phyloP scores from a whole-genome alignment of 2,888 invertebrate genomes.

The Spodoptera littoralis region DNA sequence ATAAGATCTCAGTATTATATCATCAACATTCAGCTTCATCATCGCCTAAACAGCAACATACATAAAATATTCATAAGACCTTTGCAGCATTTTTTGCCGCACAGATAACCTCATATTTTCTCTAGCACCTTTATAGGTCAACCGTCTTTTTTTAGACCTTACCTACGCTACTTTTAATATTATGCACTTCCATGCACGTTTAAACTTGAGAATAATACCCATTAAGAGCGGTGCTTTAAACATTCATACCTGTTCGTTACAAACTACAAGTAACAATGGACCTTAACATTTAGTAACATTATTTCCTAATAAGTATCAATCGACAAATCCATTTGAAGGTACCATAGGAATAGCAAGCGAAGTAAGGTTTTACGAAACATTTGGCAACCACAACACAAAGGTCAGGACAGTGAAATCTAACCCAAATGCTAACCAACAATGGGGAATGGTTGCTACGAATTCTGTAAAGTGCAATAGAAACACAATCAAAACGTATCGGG shows the following conservation, averaged over 20 bases:
- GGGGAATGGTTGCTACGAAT: conserved; percentile 46
- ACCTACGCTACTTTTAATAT: not conserved
- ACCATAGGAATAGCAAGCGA: conserved; percentile 65
- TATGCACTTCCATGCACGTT: conserved; percentile 23
- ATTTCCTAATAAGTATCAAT: conserved; percentile 65
- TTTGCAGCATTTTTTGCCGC: no score
- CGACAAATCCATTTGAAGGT: conserved; percentile 57
- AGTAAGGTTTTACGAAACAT: conserved; percentile 73
- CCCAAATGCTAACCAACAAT: conserved; percentile 55
- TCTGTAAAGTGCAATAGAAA: conserved; percentile 41
- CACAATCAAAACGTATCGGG: conserved; percentile 25
- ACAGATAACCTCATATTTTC: not conserved
- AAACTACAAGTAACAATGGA: conserved; percentile 26
- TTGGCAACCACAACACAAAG: conserved; percentile 71
- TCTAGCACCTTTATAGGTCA: not conserved
- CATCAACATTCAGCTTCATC: no score
- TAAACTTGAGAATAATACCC: conserved; percentile 24
- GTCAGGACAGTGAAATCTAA: conserved; percentile 72
- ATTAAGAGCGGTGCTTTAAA: conserved; percentile 28
- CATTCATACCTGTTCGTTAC: conserved; percentile 25
- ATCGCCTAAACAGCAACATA: no score
- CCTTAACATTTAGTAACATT: conserved; percentile 32
- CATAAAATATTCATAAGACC: no score
- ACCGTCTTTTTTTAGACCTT: not conserved
- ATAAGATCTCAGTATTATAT: no score